Evolutionary conservation across 1,140 invertebrate species (phyloP).

Genomic region (Procambarus virginalis): DNA sequence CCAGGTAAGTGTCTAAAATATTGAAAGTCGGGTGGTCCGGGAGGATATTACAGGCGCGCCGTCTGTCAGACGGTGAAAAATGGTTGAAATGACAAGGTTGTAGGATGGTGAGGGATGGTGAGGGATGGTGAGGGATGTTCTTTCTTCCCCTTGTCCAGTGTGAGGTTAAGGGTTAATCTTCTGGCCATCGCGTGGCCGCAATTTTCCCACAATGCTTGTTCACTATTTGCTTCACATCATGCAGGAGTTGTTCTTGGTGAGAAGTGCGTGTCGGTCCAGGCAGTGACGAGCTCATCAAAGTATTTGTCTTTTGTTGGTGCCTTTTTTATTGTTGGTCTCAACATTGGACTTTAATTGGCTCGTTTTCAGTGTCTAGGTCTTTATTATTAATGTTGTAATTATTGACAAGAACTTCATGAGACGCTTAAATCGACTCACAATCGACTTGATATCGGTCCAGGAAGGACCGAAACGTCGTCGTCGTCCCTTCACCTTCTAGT

Average conservation of each 20-base stretch:
- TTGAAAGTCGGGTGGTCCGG: neutral
- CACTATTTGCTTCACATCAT: neutral
- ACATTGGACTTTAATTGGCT: no score
- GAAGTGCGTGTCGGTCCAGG: neutral
- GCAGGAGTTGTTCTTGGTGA: neutral
- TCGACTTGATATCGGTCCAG: no score
- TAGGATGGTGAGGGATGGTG: neutral
- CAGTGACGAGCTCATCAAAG: no score
- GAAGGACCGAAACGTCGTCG: no score
- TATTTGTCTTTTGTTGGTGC: no score
- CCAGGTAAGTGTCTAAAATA: conserved; percentile 32
- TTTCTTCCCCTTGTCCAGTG: neutral
- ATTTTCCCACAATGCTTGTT: neutral
- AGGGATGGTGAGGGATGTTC: no score
- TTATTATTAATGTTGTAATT: no score
- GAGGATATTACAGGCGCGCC: neutral
- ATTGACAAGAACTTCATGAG: no score
- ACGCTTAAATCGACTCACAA: no score
- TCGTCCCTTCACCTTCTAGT: no score
- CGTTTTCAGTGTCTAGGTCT: no score
- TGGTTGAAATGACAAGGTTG: conserved; percentile 24
- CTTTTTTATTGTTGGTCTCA: no score
- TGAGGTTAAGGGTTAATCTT: neutral
- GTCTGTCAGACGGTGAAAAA: conserved; percentile 1
- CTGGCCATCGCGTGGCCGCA: neutral